A percentile compares a stretch with the other conserved stretches of the same genome.
Conservation (phyloP, 2,888 invertebrate species). For the Lumbricus terrestris region DNA sequence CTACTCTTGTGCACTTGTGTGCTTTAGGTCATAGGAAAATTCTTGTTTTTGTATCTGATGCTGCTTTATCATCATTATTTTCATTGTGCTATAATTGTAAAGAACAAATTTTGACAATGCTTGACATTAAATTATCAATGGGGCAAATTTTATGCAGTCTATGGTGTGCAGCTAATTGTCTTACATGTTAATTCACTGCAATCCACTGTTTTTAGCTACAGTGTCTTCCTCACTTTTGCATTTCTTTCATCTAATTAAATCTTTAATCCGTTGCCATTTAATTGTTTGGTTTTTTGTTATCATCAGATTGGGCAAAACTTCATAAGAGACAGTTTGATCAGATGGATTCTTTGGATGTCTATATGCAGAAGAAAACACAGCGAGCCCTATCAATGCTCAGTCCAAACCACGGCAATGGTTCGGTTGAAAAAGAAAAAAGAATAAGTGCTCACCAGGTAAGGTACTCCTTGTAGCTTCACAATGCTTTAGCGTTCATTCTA, state of each 20-base stretch:
- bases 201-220: background rate
- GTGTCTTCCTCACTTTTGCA: background rate
- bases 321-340: background rate
- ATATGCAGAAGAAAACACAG: background rate
- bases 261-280: background rate
- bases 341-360: slow-evolving; percentile 3
- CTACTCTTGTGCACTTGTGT: too few relatives aligned
- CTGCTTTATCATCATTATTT: too few relatives aligned
- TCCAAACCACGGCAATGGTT: background rate
- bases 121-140: too few relatives aligned
- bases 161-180: too few relatives aligned
- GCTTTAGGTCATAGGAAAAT: too few relatives aligned
- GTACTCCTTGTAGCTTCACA: background rate
- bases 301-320: slow-evolving; percentile 3
- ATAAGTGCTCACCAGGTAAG: background rate
- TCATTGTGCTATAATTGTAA: too few relatives aligned
- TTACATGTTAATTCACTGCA: too few relatives aligned
- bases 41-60: too few relatives aligned
- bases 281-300: background rate
- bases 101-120: too few relatives aligned
- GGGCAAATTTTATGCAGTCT: too few relatives aligned
- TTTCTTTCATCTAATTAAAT: background rate
- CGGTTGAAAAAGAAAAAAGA: background rate
- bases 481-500: slow-evolving; percentile 3
- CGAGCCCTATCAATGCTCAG: background rate